Evolutionary conservation across 1,140 invertebrate species (phyloP), one percentile per base, ranked within the genome.

Genomic region (Psix sp.): DNA sequence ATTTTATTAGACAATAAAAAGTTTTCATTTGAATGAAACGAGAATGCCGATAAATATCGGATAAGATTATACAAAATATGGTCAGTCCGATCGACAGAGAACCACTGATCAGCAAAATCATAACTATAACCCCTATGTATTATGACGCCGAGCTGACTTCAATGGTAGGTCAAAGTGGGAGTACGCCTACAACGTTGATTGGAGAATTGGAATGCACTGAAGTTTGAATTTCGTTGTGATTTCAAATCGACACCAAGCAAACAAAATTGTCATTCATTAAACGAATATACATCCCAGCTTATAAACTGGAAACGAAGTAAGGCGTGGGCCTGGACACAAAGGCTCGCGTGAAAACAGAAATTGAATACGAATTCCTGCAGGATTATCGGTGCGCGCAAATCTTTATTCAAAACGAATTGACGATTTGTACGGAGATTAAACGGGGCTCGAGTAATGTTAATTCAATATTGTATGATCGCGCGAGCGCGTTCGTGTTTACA

Each of bases 141-240:
- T 43, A 71, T 39, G 40, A 74, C 65, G 52, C 51, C 26, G 39
- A 18, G 16, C 3, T 45, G 72, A 80, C 79, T 80, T 80, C 39
- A 80, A 85, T 74, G 74, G 57, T 48, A 49, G 54, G 13, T 7
- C 45, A 70, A 51, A 77, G 76, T 62, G 52, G 60, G 46, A 71
- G 75, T 83, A 83, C 83, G 82, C 82, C 85, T 80, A 79, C 77
- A 46, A 52, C 71, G 57, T 77, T 42, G 42, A 62, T 45, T 46
- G 36, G 54, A 56, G 82, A 80, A 85, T 86, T 82, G 77, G 74
- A 85, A 81, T 82, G 78, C 83, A 84, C 82, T 82, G 76, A 80
- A 82, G 78, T 80, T 78, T 74, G 68, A 85, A 80, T 83, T 85
- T 82, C 29, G 5, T 16, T 24, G 82, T 73, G 83, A 85, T 85